Evolutionary conservation across 1,140 invertebrate species (phyloP), one percentile per base, ranked within the genome.

Genomic region (Araneus ventricosus): DNA sequence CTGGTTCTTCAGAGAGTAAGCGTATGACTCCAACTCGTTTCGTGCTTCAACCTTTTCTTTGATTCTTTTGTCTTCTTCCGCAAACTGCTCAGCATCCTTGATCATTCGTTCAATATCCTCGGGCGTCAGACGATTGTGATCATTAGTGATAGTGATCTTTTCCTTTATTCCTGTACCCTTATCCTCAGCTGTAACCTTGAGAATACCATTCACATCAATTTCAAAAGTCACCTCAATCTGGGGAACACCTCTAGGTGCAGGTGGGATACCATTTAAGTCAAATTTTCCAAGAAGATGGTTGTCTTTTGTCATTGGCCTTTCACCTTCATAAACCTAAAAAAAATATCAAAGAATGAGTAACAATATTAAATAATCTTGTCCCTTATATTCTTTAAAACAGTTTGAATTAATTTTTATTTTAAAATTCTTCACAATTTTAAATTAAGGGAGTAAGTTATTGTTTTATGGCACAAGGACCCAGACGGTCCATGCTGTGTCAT

Each of bases 71-170:
- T 99, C 99, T 94, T 99, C 99, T 95, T 99, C 99, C 30, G 99
- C 98, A 95, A 99, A 99, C 95, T 99, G 99, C 96, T 99, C 99
- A 4, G 99, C 99, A 95, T 99, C 99, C 95, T 98, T 98, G 95
- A 99, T 99, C 99, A 99, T 99, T 67, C 98, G 96, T 95, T 99
- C 99, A 94, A 99, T 99, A 95, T 99, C 99, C 95, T 99, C 99
- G 39, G 99, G 99, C n/a, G 98, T 99, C 41, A 99, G 95, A 93
- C 99, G 96, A 96, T 99, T 99, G 95, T 99, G 98, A 95, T 99
- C 99, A 94, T 99, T 99, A 92, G 99, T 99, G 95, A 99, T 99
- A 87, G 99, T 98, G 95, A 99, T 99, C 96, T 99, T 99, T 95
- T 99, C 98, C 94, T 99, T 97, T 96, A 99, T 99, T 90, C 99